phyloP scores from a whole-genome alignment of 2,797 vertebrate species.

The Argya squamiceps region DNA sequence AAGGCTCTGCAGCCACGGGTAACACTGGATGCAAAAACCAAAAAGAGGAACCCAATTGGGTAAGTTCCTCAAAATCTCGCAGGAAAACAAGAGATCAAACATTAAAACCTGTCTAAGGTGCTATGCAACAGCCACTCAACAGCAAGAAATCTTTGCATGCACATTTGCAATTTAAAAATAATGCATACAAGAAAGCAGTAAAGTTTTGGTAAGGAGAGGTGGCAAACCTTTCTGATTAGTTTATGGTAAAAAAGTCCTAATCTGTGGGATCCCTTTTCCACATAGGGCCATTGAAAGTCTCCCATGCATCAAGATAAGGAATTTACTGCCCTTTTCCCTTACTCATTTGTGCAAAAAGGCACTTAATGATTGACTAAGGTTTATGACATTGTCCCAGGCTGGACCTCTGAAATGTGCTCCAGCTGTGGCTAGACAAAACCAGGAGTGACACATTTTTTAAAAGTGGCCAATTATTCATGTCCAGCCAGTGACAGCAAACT shows the following conservation, averaged over 20 bases:
- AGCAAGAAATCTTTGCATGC: fast-evolving
- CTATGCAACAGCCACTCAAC: background rate
- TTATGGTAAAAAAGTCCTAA: background rate
- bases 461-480: background rate
- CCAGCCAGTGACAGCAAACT: background rate
- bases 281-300: fast-evolving
- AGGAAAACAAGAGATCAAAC: background rate
- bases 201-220: background rate
- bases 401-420: background rate
- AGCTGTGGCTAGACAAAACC: background rate
- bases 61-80: background rate
- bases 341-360: background rate
- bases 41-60: background rate
- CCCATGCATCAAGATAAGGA: background rate
- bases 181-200: fast-evolving
- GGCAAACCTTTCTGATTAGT: background rate
- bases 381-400: fast-evolving
- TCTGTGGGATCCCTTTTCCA: background rate
- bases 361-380: background rate
- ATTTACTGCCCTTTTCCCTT: background rate
- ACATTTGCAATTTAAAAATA: background rate
- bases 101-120: background rate
- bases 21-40: background rate
- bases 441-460: background rate
- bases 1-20: background rate